Evolutionary conservation across 1,140 invertebrate genomes (phyloP).

Genomic region (Dolichoris vasculosae): DNA sequence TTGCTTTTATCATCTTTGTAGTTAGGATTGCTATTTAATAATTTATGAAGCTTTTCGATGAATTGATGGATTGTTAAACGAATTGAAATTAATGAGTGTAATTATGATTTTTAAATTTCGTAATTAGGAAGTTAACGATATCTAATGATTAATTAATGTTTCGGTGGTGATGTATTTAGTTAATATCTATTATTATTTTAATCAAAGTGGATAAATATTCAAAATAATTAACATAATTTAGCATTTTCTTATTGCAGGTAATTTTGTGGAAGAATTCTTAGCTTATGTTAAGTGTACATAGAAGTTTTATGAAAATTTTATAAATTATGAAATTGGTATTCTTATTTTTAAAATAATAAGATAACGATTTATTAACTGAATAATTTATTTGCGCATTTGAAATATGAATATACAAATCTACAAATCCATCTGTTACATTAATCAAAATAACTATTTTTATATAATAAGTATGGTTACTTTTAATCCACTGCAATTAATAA

Average conservation of each 20-base stretch:
- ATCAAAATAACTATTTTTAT: too few species aligned
- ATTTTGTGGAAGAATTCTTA: neutral
- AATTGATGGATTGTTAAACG: conserved; percentile 13
- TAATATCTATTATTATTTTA: neutral
- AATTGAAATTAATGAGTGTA: neutral
- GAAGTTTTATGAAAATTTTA: neutral
- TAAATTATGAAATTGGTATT: neutral
- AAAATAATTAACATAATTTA: neutral
- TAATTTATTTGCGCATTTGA: too few species aligned
- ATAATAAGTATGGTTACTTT: too few species aligned
- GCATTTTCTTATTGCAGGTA: neutral
- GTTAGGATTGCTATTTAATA: neutral
- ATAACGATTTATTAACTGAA: too few species aligned
- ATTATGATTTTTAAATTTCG: neutral
- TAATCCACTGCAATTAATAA: too few species aligned
- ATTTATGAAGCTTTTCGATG: conserved; percentile 23
- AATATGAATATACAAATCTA: too few species aligned
- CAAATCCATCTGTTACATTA: too few species aligned
- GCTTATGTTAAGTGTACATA: too few species aligned
- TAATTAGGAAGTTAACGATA: neutral
- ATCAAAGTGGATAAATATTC: neutral
- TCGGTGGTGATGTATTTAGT: neutral
- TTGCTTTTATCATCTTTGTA: neutral
- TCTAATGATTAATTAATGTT: conserved; percentile 9
- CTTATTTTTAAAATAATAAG: too few species aligned